Percentiles rank a stretch among this genome's conserved stretches.
Conservation (phyloP, 30 jellyfish, hydroid and myxozoan genomes). For the Chrysaora quinquecirrha region DNA sequence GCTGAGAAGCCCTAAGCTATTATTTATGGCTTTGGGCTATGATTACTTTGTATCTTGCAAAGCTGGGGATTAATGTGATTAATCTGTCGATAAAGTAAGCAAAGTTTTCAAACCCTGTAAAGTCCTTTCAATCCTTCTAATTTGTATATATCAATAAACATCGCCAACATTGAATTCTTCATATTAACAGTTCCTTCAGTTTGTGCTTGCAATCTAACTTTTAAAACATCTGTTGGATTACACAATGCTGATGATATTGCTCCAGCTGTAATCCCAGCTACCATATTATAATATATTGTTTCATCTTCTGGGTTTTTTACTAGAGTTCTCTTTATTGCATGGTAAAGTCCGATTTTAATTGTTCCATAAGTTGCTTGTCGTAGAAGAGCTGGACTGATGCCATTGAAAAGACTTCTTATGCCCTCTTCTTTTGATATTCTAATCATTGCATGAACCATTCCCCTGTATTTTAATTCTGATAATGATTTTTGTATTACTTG, state of each 20-base stretch:
- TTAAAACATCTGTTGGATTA: constrained; percentile 96
- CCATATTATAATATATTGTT: constrained; percentile 73
- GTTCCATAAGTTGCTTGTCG: constrained; percentile 99
- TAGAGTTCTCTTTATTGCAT: constrained; percentile 74
- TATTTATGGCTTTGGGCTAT: too few relatives aligned
- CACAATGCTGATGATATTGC: constrained; percentile 88
- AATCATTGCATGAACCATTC: constrained; percentile 94
- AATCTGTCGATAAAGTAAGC: background rate
- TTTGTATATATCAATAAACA: constrained; percentile 78
- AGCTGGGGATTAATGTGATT: too few relatives aligned
- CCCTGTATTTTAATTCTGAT: constrained; percentile 81
- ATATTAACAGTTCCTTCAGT: constrained; percentile 65
- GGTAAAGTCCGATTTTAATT: constrained; percentile 90
- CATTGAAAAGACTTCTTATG: constrained; percentile 72
- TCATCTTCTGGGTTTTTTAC: constrained; percentile 81
- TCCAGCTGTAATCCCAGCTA: constrained; percentile 91
- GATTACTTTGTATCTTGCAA: too few relatives aligned
- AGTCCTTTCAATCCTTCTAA: constrained; percentile 89
- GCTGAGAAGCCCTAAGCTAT: too few relatives aligned
- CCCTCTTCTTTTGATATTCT: constrained; percentile 91
- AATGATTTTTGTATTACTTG: constrained; percentile 78
- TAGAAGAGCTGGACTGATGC: constrained; percentile 89
- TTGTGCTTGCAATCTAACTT: constrained; percentile 92
- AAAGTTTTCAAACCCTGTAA: constrained; percentile 74
- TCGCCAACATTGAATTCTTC: constrained; percentile 47